phyloP scores from a whole-genome alignment of 2,113 vertebrate species.

The Phalacrocorax aristotelis region DNA sequence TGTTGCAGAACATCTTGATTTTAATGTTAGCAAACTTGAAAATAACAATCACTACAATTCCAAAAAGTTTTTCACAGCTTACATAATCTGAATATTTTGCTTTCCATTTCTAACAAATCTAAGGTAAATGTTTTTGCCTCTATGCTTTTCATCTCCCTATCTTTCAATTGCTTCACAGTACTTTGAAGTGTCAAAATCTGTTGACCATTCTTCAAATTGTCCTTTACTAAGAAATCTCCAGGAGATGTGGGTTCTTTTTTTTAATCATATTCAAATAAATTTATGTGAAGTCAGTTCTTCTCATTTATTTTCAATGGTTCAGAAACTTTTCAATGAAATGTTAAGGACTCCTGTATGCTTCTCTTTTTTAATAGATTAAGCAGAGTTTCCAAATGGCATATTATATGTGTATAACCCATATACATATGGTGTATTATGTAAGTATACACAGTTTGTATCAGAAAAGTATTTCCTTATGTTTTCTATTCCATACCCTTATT shows the following conservation, averaged over 20 bases:
- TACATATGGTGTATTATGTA: not conserved
- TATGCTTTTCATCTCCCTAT: not conserved
- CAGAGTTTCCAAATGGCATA: not conserved
- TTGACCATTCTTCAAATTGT: not conserved
- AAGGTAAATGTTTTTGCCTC: not conserved
- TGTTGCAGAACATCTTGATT: not conserved
- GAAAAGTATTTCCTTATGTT: not conserved
- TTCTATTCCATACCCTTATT: not conserved
- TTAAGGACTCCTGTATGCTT: not conserved
- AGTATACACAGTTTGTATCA: not conserved
- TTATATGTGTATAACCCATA: not conserved
- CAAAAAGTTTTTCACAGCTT: not conserved
- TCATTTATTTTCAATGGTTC: not conserved
- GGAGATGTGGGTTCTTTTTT: not conserved
- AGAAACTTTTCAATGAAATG: not conserved
- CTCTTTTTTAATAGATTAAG: not conserved
- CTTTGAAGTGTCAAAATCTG: not conserved
- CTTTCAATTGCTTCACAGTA: not conserved
- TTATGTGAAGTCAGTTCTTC: not conserved
- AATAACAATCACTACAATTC: not conserved
- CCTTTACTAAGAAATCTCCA: not conserved
- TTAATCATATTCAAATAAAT: not conserved
- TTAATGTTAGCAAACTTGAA: not conserved
- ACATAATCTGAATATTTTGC: not conserved
- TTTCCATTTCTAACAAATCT: not conserved